Base-by-base conservation (phyloP, 2,888 invertebrate genomes). In the Cremastinae sp. region DNA sequence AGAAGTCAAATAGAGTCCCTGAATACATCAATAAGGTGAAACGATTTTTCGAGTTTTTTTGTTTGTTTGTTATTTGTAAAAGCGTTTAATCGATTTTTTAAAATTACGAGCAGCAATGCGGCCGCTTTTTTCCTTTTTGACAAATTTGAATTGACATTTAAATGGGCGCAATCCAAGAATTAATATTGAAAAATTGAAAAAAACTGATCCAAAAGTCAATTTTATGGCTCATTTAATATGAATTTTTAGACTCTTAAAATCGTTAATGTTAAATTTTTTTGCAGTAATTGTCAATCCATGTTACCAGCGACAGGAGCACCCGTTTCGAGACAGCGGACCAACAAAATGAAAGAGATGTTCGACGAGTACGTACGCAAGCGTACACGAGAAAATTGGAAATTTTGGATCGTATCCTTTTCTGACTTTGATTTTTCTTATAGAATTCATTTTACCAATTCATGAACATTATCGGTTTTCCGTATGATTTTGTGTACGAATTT, bases 261-360 rank as follows among this genome's bases (percentile, higher is more conserved):
- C n/a, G n/a, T 73, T 22, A 36, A 36, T 0, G 62, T 58, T 65
- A 70, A 14, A 53, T 73, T 91, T 49, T 90, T 0, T 80, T 80
- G 14, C 71, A 98, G 98, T 87, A 95, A 96, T 90, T 97, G 97
- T 89, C 98, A 98, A 91, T 95, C 97, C 76, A 93, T 97, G 92
- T 92, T 98, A 86, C 98, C 98, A 58, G 98, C 98, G 69, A 98
- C 97, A 79, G 98, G 98, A 75, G 98, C 97, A 75, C 98, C 98
- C 1, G 95, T 98, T 78, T 96, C 97, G 14, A 93, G 97, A 81
- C 96, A 97, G 86, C 93, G 96, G 83, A 96, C 95, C 41, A 96
- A 95, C 85, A 96, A 96, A 87, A 95, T 98, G 93, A 95, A 95
- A 83, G 97, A 97, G 90, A 95, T 98, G 94, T 98, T 97, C 90